phyloP scores from a whole-genome alignment of 2,797 vertebrate species.

The Prunella strophiata region DNA sequence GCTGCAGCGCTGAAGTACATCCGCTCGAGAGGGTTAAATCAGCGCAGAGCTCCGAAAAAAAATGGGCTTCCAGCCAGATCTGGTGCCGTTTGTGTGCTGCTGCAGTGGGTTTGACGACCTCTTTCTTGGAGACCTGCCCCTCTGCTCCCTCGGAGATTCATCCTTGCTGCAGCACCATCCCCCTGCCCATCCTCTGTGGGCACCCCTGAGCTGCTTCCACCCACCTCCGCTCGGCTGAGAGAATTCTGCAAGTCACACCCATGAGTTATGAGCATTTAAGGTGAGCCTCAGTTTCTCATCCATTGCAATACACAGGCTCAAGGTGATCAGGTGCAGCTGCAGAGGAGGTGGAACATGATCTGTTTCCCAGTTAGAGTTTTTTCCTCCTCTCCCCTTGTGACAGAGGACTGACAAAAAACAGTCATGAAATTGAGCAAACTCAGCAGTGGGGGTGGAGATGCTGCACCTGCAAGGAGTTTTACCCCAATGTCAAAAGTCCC shows the following conservation, averaged over 20 bases:
- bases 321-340: not conserved
- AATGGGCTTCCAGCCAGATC: not conserved
- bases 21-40: slow-evolving; percentile 47
- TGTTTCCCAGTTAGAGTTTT: not conserved
- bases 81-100: slow-evolving; percentile 3
- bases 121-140: slow-evolving; percentile 38
- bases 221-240: not conserved
- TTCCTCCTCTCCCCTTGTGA: not conserved
- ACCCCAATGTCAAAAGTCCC: not conserved
- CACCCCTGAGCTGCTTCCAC: not conserved
- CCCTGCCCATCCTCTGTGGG: not conserved
- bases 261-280: not conserved
- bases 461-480: not conserved
- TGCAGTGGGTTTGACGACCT: slow-evolving; percentile 51
- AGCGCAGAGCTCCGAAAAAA: not conserved
- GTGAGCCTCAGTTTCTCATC: not conserved
- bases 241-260: slow-evolving; percentile 52
- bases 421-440: not conserved
- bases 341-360: not conserved
- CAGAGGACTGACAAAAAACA: not conserved
- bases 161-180: not conserved
- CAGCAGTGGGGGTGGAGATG: not conserved
- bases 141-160: slow-evolving; percentile 18
- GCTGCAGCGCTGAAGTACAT: slow-evolving; percentile 25
- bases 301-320: not conserved